phyloP scores from a whole-genome alignment of 2,888 invertebrate genomes.

The Cryptophagus acutangulus region DNA sequence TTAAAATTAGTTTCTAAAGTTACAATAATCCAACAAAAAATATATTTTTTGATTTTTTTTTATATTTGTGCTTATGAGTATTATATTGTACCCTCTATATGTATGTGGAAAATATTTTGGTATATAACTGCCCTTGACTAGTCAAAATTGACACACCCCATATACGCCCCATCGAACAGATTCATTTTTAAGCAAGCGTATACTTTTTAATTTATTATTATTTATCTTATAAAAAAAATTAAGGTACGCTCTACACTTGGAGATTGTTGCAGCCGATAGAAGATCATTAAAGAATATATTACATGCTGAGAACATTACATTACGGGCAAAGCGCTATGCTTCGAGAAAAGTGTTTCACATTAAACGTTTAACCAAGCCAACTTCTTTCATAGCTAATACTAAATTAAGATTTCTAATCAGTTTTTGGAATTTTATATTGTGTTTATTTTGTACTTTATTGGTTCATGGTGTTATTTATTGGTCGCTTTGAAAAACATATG shows the following conservation, averaged over 20 bases:
- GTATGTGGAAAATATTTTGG: too few species aligned
- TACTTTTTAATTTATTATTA: constrained; percentile 42
- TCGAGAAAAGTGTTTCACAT: constrained; percentile 33
- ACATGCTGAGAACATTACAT: constrained; percentile 45
- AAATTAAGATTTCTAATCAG: constrained; percentile 23
- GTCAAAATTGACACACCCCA: constrained; percentile 37
- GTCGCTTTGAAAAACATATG: constrained; percentile 21
- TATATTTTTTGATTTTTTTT: too few species aligned
- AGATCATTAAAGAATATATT: constrained; percentile 48
- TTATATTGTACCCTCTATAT: too few species aligned
- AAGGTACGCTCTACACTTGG: constrained; percentile 40
- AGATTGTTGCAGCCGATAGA: constrained; percentile 44
- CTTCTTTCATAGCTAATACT: constrained; percentile 16
- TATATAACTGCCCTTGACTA: constrained; percentile 29
- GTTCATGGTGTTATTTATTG: constrained; percentile 26
- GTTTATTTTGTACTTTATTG: constrained; percentile 28
- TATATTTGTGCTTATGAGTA: too few species aligned
- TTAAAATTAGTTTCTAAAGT: too few species aligned
- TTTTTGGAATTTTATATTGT: constrained; percentile 18
- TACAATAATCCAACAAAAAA: too few species aligned
- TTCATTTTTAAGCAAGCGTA: constrained; percentile 27
- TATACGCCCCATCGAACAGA: constrained; percentile 34
- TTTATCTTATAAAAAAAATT: constrained; percentile 39
- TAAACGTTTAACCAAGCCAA: constrained; percentile 13
- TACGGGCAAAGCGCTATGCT: constrained; percentile 29